Conservation (phyloP, 2,888 invertebrate species). For the Watsonalla binaria region DNA sequence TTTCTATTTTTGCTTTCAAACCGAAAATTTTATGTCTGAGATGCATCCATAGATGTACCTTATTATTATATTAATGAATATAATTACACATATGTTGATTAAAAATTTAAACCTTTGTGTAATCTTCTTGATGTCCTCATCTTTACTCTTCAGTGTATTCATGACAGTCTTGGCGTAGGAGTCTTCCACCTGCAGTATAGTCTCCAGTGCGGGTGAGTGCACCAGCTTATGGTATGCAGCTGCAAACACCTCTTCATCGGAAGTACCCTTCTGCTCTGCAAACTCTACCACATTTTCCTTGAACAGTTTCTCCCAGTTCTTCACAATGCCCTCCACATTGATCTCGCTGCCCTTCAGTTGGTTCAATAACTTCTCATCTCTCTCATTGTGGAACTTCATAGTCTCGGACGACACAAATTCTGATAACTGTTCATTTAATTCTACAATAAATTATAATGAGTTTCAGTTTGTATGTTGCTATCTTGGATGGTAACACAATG, state of each 20-base stretch:
- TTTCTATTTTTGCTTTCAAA: no score
- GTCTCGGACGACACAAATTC: conserved; percentile 83
- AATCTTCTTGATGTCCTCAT: conserved; percentile 83
- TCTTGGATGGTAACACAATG: neutral
- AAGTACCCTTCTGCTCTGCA: conserved; percentile 88
- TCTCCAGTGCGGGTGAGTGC: conserved; percentile 92
- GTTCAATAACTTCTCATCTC: conserved; percentile 80
- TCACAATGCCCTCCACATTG: conserved; percentile 86
- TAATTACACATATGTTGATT: neutral
- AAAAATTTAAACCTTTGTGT: conserved; percentile 76
- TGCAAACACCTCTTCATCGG: conserved; percentile 92
- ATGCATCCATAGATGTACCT: no score
- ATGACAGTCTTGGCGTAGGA: conserved; percentile 90
- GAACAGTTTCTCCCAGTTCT: conserved; percentile 88
- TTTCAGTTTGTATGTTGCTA: neutral
- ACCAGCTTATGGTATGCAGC: conserved; percentile 90
- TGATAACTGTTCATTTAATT: conserved; percentile 78
- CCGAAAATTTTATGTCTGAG: no score
- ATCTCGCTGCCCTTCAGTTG: conserved; percentile 80
- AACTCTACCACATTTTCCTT: conserved; percentile 90
- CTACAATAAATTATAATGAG: conserved; percentile 44
- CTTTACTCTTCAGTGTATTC: conserved; percentile 84
- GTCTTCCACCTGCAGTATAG: conserved; percentile 92
- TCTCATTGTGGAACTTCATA: conserved; percentile 81
- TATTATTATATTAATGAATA: neutral